Evolutionary conservation across 2,113 vertebrate genomes (phyloP), one percentile per base, ranked within the genome.

Genomic region (Ceuthmochares aereus): DNA sequence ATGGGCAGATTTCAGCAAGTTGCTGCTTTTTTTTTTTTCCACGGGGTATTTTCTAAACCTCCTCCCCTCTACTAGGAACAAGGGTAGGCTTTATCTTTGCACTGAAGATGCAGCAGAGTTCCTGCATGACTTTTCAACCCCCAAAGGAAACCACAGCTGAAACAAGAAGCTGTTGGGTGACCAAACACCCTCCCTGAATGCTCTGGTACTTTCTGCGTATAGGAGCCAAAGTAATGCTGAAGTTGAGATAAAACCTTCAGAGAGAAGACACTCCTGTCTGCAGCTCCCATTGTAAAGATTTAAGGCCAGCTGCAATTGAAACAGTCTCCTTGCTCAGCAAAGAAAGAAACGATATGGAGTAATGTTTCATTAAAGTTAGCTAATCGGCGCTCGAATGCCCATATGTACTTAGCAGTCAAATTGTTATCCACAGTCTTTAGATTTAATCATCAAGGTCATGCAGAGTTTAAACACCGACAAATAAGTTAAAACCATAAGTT

Each of bases 101-200:
- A 8, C 43, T 83, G 77, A 77, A 75, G 42, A 80, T 1, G 4
- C 47, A 68, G 32, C 72, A 81, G 67, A 74, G 75, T 91, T 96
- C 88, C 84, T 95, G 79, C 55, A 20, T 76, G 84, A 42, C 16
- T 92, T 55, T 90, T 43, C 79, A 93, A 54, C 55, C 90, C 85
- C 47, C 56, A 80, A 16, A 94, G 95, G 93, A 97, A 96, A 95
- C 96, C 95, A 1, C 90, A 90, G 76, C 37, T 0, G 55, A 87
- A 96, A 70, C 43, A 78, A 67, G 88, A 93, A 78, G 85, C 85
- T 92, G 34, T 56, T 75, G 84, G 58, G 70, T 91, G 34, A 88
- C 73, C 40, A 29, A 69, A 22, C 47, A 4, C 9, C 59, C 55
- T 62, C 56, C 58, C 43, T 4, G 25, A 49, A 49, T 19, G 7